phyloP scores from a whole-genome alignment of 2,888 invertebrate species.

The Cheilosia variabilis region DNA sequence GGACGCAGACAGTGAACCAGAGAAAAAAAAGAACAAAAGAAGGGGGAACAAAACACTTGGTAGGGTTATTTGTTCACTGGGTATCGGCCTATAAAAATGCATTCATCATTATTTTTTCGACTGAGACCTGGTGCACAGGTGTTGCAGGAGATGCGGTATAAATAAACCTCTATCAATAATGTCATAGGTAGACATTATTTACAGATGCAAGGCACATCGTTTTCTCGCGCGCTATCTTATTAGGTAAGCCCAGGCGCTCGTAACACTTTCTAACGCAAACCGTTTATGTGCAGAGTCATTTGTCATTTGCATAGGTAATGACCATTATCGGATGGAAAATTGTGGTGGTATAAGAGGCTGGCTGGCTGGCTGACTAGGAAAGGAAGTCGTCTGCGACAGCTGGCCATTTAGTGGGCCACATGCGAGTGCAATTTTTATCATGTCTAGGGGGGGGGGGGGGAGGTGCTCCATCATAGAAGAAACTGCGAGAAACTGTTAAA shows the following conservation, averaged over 20 bases:
- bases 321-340: slow-evolving; percentile 57
- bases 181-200: slow-evolving; percentile 56
- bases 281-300: slow-evolving; percentile 45
- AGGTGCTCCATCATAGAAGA: background rate
- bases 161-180: slow-evolving; percentile 52
- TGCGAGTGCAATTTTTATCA: slow-evolving; percentile 51
- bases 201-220: slow-evolving; percentile 67
- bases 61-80: slow-evolving; percentile 59
- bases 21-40: background rate
- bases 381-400: slow-evolving; percentile 65
- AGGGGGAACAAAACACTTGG: slow-evolving; percentile 30
- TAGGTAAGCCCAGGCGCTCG: slow-evolving; percentile 62
- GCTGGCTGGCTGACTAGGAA: slow-evolving; percentile 21
- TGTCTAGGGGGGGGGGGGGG: background rate
- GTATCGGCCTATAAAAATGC: slow-evolving; percentile 10
- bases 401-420: slow-evolving; percentile 62
- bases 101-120: slow-evolving; percentile 13
- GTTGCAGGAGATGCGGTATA: slow-evolving; percentile 45
- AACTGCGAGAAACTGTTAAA: slow-evolving; percentile 35
- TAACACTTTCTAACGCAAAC: slow-evolving; percentile 73
- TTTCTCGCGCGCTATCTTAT: slow-evolving; percentile 38
- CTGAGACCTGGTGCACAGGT: slow-evolving; percentile 64
- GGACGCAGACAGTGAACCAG: slow-evolving; percentile 32
- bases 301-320: slow-evolving; percentile 74
- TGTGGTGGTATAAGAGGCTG: slow-evolving; percentile 30